phyloP scores from a whole-genome alignment of 2,888 invertebrate genomes.

The Zelleria hepariella region DNA sequence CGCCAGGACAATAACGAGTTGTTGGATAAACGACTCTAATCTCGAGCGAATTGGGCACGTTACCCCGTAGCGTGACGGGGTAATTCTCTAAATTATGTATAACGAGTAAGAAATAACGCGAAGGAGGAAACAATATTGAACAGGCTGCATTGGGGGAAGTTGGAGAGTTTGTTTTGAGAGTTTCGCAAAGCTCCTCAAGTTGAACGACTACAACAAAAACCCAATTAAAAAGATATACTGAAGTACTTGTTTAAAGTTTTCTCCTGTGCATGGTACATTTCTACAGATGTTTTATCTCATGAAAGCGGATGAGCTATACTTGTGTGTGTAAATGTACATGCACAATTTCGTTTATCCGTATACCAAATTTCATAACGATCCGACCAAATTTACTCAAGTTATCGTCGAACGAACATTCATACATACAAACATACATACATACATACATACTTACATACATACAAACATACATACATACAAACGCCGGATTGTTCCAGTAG shows the following conservation, averaged over 20 bases:
- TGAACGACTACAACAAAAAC: neutral
- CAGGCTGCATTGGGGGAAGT: neutral
- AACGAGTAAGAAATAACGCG: neutral
- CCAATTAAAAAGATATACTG: neutral
- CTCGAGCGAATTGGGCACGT: neutral
- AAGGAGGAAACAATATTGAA: neutral
- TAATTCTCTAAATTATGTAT: neutral
- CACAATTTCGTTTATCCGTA: too few species aligned
- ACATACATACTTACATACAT: too few species aligned
- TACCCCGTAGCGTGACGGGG: neutral
- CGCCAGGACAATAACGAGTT: neutral
- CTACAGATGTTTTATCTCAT: too few species aligned
- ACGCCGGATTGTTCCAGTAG: too few species aligned
- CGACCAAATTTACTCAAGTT: too few species aligned
- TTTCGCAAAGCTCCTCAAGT: neutral
- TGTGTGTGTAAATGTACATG: too few species aligned
- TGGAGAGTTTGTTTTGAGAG: neutral
- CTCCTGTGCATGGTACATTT: too few species aligned
- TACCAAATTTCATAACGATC: too few species aligned
- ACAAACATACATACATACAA: too few species aligned
- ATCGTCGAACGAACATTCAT: too few species aligned
- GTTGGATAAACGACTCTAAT: neutral
- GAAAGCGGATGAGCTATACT: too few species aligned
- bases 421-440: too few species aligned
- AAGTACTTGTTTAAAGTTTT: neutral